Percentiles rank a stretch among this genome's conserved stretches.
These are phyloP conservation scores for Pecten maximus DNA, from an alignment of 2,888 invertebrate species.

Conservation along the genomic window DNA sequence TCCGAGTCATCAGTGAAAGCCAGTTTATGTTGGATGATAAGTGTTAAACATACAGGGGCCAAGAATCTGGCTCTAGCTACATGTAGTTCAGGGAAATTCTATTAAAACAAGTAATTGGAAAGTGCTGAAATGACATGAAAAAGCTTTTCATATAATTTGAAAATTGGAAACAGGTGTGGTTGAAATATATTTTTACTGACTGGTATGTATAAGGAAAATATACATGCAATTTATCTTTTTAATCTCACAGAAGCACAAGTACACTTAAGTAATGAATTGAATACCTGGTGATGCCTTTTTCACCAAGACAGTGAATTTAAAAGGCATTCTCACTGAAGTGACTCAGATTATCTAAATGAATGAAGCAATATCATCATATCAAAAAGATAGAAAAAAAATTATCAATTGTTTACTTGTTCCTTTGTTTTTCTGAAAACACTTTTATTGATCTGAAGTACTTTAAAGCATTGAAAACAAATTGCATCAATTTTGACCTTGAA, in stretches of 20 bases:
- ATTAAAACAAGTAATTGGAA: slow-evolving; percentile 26
- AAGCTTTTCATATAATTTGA: slow-evolving; percentile 33
- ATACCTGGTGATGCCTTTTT: background rate
- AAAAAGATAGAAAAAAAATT: background rate
- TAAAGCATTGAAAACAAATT: no score
- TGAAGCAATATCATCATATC: background rate
- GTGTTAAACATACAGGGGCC: background rate
- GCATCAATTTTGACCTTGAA: no score
- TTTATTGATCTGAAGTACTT: no score
- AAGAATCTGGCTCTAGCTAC: background rate
- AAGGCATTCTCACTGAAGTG: no score
- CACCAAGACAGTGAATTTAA: no score
- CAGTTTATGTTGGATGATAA: background rate
- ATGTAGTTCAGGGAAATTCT: background rate
- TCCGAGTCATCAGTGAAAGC: background rate
- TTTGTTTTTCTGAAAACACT: background rate
- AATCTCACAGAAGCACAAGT: background rate
- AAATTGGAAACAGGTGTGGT: slow-evolving; percentile 23
- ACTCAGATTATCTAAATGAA: no score
- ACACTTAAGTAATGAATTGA: background rate
- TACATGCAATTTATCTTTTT: background rate
- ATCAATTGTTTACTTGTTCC: background rate
- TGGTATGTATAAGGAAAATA: background rate
- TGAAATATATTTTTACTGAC: background rate
- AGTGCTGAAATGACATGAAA: slow-evolving; percentile 17